These are phyloP conservation scores for Gryllus longicercus DNA, from an alignment of 2,888 invertebrate genomes.

Conservation along the genomic window DNA sequence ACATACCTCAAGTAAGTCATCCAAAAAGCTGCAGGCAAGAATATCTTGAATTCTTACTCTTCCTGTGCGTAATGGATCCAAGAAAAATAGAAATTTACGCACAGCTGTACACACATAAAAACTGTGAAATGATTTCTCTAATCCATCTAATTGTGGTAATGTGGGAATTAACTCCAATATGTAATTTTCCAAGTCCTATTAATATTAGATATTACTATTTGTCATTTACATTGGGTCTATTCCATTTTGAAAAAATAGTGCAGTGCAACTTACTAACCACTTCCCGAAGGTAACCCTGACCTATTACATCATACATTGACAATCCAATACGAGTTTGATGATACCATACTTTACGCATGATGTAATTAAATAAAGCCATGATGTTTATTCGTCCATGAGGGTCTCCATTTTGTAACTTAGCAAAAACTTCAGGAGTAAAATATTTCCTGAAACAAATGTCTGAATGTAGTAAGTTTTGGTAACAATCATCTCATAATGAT, in stretches of 20 bases:
- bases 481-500: too few species aligned
- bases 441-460: conserved; percentile 58
- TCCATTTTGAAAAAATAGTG: not conserved
- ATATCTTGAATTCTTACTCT: conserved; percentile 88
- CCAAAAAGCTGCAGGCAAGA: conserved; percentile 81
- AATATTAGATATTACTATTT: conserved; percentile 34
- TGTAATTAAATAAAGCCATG: conserved; percentile 91
- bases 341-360: conserved; percentile 92
- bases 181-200: conserved; percentile 84
- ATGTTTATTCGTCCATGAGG: conserved; percentile 83
- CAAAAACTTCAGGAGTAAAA: conserved; percentile 82
- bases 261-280: conserved; percentile 53
- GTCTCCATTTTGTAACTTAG: conserved; percentile 81
- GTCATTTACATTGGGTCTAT: not conserved
- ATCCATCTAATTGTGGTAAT: conserved; percentile 79
- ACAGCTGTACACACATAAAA: conserved; percentile 98
- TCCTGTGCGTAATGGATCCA: conserved; percentile 85
- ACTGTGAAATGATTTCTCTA: conserved; percentile 90
- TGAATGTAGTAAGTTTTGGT: too few species aligned
- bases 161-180: conserved; percentile 91
- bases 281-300: conserved; percentile 85
- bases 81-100: conserved; percentile 91
- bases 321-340: conserved; percentile 93
- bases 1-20: conserved; percentile 79
- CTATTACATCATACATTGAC: conserved; percentile 87